Conservation (phyloP, 2,113 vertebrate species). For the Rousettus leschenaultii region DNA sequence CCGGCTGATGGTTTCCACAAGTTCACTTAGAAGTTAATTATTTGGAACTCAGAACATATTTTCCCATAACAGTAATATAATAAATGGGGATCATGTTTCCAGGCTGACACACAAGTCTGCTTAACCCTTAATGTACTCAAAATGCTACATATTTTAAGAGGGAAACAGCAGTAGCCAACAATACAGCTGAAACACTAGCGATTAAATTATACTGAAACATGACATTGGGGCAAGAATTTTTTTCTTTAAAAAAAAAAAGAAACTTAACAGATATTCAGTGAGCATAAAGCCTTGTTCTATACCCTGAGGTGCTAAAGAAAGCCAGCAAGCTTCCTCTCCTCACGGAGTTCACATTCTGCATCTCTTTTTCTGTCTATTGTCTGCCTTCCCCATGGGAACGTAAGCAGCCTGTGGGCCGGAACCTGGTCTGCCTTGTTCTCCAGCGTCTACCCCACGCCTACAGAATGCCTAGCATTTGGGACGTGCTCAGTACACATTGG, state of each 20-base stretch:
- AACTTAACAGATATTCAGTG: neutral
- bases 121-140: slow-evolving; percentile 48
- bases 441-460: neutral
- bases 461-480: neutral
- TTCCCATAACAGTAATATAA: slow-evolving; percentile 58
- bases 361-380: neutral
- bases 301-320: neutral
- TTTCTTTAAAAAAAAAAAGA: neutral
- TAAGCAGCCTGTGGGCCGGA: neutral
- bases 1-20: slow-evolving; percentile 52
- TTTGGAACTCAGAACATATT: slow-evolving; percentile 69
- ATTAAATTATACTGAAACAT: neutral
- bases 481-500: neutral
- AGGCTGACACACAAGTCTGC: neutral
- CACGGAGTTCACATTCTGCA: neutral
- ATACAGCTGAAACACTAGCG: neutral
- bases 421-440: neutral
- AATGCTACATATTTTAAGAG: neutral
- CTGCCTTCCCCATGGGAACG: neutral
- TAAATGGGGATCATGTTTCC: slow-evolving; percentile 51
- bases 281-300: neutral
- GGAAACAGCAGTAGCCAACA: neutral
- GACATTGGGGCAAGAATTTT: neutral
- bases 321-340: neutral
- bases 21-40: slow-evolving; percentile 72